Percentiles rank a stretch among this genome's conserved stretches.
phyloP scores from a whole-genome alignment of 2,888 invertebrate species.

The Conus canariensis region DNA sequence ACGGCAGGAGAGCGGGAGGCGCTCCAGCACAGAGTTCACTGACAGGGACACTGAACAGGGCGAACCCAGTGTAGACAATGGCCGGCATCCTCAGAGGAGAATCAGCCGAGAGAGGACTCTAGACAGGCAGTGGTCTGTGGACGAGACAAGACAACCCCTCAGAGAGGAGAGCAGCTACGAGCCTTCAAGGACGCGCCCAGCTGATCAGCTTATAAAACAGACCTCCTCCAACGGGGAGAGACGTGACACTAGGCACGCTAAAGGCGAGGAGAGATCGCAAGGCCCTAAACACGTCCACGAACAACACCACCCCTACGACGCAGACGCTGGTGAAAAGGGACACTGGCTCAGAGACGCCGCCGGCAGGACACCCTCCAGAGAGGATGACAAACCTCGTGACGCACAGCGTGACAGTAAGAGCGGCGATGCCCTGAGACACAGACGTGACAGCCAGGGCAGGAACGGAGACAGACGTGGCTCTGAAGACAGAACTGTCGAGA shows the following conservation, averaged over 20 bases:
- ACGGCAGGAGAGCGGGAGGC: neutral
- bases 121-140: slow-evolving; percentile 25
- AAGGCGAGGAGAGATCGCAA: neutral
- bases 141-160: neutral
- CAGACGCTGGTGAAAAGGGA: neutral
- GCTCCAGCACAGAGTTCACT: neutral
- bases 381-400: neutral
- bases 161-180: neutral
- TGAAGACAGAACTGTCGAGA: neutral
- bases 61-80: neutral
- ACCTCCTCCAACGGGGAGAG: neutral
- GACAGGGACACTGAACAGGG: neutral
- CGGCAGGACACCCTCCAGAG: neutral
- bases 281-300: neutral
- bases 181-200: neutral
- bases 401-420: neutral
- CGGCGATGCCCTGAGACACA: neutral
- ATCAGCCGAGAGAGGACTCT: slow-evolving; percentile 27
- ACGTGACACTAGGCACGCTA: neutral
- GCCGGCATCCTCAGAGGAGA: neutral
- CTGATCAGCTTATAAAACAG: neutral
- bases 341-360: neutral
- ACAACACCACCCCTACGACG: too few relatives aligned
- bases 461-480: neutral
- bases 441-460: neutral